Conservation (phyloP, 2,113 vertebrate genomes). For the Balaeniceps rex region DNA sequence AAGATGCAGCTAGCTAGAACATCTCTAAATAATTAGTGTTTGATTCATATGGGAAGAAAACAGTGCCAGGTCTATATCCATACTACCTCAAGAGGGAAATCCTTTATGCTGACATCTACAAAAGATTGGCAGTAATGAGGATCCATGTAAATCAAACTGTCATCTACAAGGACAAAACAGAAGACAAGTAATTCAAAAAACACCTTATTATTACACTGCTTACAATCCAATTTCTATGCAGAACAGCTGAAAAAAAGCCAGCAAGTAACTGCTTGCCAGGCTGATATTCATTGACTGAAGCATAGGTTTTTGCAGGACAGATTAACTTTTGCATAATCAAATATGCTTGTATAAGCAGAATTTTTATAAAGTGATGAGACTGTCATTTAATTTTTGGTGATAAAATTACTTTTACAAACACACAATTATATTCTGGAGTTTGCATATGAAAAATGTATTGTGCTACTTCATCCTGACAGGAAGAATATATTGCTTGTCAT, state of each 20-base stretch:
- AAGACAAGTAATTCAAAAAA: slow-evolving; percentile 99
- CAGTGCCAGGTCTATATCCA: slow-evolving; percentile 81
- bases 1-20: slow-evolving; percentile 52
- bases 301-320: slow-evolving; percentile 81
- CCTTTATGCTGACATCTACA: slow-evolving; percentile 99
- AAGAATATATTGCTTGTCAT: slow-evolving; percentile 95
- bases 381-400: slow-evolving; percentile 96
- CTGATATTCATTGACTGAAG: slow-evolving; percentile 77
- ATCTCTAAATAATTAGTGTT: slow-evolving; percentile 76
- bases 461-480: slow-evolving; percentile 79
- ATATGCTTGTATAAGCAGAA: slow-evolving; percentile 92
- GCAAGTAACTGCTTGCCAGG: slow-evolving; percentile 71
- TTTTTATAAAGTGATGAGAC: slow-evolving; percentile 85
- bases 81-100: slow-evolving; percentile 98
- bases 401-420: slow-evolving; percentile 99
- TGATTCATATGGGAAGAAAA: slow-evolving; percentile 83
- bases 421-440: slow-evolving; percentile 93
- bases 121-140: slow-evolving; percentile 99
- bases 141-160: slow-evolving; percentile 99
- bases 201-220: slow-evolving; percentile 95
- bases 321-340: slow-evolving; percentile 95
- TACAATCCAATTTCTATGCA: slow-evolving; percentile 98
- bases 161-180: slow-evolving; percentile 99
- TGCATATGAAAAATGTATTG: slow-evolving; percentile 91
- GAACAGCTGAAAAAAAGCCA: slow-evolving; percentile 76